These are phyloP conservation scores for Caenorhabditis virilis DNA, from an alignment of 2,888 invertebrate genomes.

Conservation along the genomic window DNA sequence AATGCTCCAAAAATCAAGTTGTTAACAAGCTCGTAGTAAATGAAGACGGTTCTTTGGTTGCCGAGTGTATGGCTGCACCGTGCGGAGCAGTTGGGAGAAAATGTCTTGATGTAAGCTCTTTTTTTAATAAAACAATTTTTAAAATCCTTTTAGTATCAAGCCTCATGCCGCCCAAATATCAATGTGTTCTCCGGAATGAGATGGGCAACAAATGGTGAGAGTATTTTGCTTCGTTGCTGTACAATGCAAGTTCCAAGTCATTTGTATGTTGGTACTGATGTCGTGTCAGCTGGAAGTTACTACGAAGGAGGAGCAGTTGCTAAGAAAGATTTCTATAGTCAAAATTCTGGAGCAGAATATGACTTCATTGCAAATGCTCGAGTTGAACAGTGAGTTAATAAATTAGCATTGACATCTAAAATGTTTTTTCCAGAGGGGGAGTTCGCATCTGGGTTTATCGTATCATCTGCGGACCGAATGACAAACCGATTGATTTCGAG, in stretches of 20 bases:
- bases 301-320: slow-evolving; percentile 64
- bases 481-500: slow-evolving; percentile 35
- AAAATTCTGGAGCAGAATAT: slow-evolving; percentile 58
- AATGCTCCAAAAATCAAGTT: slow-evolving; percentile 63
- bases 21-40: slow-evolving; percentile 66
- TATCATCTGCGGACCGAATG: slow-evolving; percentile 51
- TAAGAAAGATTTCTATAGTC: slow-evolving; percentile 58
- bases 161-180: slow-evolving; percentile 49
- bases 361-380: slow-evolving; percentile 65
- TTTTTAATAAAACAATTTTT: neutral
- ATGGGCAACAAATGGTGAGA: slow-evolving; percentile 66
- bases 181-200: slow-evolving; percentile 64
- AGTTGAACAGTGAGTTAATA: slow-evolving; percentile 59
- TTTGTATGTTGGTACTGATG: slow-evolving; percentile 66
- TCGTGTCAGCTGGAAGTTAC: slow-evolving; percentile 61
- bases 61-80: slow-evolving; percentile 67
- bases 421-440: slow-evolving; percentile 60
- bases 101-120: slow-evolving; percentile 32
- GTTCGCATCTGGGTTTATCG: slow-evolving; percentile 66
- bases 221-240: slow-evolving; percentile 64
- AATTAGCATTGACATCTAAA: neutral
- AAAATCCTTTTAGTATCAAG: slow-evolving; percentile 31
- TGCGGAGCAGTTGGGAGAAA: slow-evolving; percentile 58
- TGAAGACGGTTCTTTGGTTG: slow-evolving; percentile 67
- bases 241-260: slow-evolving; percentile 51